Percentiles rank a stretch among this genome's conserved stretches.
phyloP scores from a whole-genome alignment of 2,797 vertebrate genomes.

The Tokudaia muenninki region DNA sequence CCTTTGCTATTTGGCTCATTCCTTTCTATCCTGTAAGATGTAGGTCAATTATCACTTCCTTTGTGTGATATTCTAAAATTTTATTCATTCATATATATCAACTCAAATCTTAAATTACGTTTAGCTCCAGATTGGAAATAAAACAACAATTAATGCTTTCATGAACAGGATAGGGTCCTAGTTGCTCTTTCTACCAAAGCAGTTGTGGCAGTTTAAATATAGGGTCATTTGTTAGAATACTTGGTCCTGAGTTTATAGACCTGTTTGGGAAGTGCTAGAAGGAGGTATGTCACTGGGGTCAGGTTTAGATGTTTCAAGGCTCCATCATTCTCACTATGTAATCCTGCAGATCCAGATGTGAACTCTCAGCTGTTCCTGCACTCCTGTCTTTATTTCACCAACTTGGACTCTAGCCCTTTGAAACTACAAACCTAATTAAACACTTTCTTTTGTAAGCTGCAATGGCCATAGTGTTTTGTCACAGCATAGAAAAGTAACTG shows the following conservation, averaged over 20 bases:
- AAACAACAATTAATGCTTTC: not conserved
- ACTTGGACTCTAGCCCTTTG: not conserved
- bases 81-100: not conserved
- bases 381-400: not conserved
- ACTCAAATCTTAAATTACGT: not conserved
- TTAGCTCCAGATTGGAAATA: constrained; percentile 34
- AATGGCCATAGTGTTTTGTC: not conserved
- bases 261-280: not conserved
- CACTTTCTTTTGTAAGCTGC: not conserved
- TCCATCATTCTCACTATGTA: not conserved
- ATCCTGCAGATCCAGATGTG: not conserved
- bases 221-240: not conserved
- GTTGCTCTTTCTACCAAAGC: not conserved
- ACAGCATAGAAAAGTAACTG: not conserved
- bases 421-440: not conserved
- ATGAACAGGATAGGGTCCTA: not conserved
- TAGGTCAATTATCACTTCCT: constrained; percentile 23
- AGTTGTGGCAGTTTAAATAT: not conserved
- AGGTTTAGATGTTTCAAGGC: not conserved
- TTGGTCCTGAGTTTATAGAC: not conserved
- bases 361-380: not conserved
- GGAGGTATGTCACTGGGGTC: not conserved
- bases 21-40: constrained; percentile 40
- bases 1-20: not conserved
- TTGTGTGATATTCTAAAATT: not conserved